A percentile compares a stretch with the other conserved stretches of the same genome.
Conservation (phyloP, 1,140 invertebrate species). For the Drosophila gunungcola region DNA sequence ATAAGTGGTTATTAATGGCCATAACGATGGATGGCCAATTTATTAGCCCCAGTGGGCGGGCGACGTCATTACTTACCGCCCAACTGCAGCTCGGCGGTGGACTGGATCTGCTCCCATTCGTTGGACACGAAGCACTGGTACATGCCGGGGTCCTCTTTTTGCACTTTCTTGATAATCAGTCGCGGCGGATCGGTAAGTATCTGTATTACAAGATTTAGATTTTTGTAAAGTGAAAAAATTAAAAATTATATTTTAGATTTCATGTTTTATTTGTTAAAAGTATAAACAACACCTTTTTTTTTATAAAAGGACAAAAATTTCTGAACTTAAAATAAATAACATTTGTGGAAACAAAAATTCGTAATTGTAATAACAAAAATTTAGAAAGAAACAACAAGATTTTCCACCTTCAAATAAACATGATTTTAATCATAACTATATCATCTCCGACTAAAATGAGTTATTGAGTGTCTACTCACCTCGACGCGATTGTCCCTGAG, state of each 20-base stretch:
- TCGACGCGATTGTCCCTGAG: constrained; percentile 87
- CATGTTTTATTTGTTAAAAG: too few species aligned
- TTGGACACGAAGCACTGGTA: constrained; percentile 96
- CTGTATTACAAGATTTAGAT: constrained; percentile 19
- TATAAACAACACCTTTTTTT: too few species aligned
- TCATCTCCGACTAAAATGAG: neutral
- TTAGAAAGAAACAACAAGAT: neutral
- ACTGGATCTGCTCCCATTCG: constrained; percentile 93
- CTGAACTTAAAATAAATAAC: too few species aligned
- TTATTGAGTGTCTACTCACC: constrained; percentile 60
- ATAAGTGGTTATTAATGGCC: constrained; percentile 75
- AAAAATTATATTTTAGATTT: too few species aligned
- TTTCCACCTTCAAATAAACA: neutral
- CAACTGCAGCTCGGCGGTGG: constrained; percentile 92
- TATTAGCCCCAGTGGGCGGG: constrained; percentile 32
- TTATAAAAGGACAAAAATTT: too few species aligned
- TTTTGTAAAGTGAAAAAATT: too few species aligned
- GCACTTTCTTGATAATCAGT: constrained; percentile 83
- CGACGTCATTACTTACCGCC: constrained; percentile 87
- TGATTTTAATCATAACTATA: too few species aligned
- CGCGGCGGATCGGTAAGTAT: constrained; percentile 82
- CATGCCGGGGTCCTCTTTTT: constrained; percentile 86
- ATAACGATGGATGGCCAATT: constrained; percentile 54
- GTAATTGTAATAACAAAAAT: too few species aligned
- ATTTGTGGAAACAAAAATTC: too few species aligned